Base-by-base conservation (phyloP, 2,797 vertebrate genomes). In the Amniataba percoides region DNA sequence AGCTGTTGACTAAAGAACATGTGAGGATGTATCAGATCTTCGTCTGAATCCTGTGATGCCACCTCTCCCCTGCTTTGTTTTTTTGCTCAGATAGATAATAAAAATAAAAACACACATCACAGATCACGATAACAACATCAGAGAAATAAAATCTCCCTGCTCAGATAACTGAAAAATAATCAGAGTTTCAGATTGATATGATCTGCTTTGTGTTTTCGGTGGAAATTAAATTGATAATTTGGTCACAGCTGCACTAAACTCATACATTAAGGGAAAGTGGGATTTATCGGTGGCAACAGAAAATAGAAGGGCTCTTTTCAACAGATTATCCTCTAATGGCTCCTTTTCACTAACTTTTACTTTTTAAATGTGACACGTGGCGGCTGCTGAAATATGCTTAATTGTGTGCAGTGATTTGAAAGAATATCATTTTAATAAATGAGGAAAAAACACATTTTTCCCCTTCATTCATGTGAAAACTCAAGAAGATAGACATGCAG, bases 1-100 rank as follows among this genome's bases (percentile, higher is more conserved):
- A 71, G 68, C 62, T 74, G 18, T 16, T 48, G 57, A 72, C 62
- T 59, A 62, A 62, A 52, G 21, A 64, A 21, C 42, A 45, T 25
- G 34, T 27, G 40, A 45, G 43, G 4, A 51, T 59, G 51, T 76
- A 34, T 61, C 15, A 61, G 62, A n/a, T 79, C 15, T 71, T 45
- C 68, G 40, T 71, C 42, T 2, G 15, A 63, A 6, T 48, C 40
- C 46, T 59, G 62, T 31, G 52, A 74, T 63, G 13, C 13, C 12
- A 51, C 59, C 6, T 39, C 14, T 46, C 36, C 48, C 8, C 19
- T 2, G 52, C 25, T 74, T 67, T 71, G 36, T 39, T 48, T 39
- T 48, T 58, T 16, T 58, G 10, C 25, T 70, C 8, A n/a, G 42
- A 57, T 40, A 40, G 57, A 52, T 8, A 10, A 40, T 42, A 6